Percentiles rank a stretch among this genome's conserved stretches.
Conservation (phyloP, 2,113 vertebrate species). For the Saguinus imperator region DNA sequence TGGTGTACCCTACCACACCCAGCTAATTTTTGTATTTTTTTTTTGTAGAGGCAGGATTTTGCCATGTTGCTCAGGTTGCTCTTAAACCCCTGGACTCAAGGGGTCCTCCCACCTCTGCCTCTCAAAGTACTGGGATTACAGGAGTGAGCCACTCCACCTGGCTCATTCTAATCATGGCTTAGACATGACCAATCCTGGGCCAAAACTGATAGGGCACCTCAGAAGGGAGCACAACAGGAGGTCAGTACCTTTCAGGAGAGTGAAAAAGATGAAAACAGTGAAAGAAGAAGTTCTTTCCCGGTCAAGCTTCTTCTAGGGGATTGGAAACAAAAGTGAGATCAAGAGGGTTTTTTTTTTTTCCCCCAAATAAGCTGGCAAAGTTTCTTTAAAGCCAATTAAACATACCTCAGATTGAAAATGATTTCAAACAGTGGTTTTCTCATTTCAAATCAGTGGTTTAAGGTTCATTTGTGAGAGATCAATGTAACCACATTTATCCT, state of each 20-base stretch:
- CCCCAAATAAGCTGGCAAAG: constrained; percentile 29
- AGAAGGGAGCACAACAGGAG: background rate
- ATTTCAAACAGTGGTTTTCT: constrained; percentile 67
- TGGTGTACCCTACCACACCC: too few species aligned
- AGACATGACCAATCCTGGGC: background rate
- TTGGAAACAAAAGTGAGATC: background rate
- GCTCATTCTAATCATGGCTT: background rate
- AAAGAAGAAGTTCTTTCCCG: constrained; percentile 26
- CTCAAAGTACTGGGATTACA: too few species aligned
- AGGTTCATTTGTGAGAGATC: constrained; percentile 75
- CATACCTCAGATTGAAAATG: constrained; percentile 61
- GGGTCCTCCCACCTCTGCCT: too few species aligned
- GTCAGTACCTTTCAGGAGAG: background rate
- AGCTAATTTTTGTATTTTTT: too few species aligned
- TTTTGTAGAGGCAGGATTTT: too few species aligned
- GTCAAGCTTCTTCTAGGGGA: constrained; percentile 21
- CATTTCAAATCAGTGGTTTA: constrained; percentile 58
- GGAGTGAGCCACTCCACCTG: too few species aligned
- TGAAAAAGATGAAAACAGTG: background rate
- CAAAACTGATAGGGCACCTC: background rate
- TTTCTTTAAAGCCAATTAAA: constrained; percentile 70
- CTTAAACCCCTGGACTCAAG: too few species aligned
- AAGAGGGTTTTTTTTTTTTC: constrained; percentile 3
- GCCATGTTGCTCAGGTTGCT: too few species aligned
- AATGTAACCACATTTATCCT: constrained; percentile 69